Base-by-base conservation (phyloP, 2,797 vertebrate species). In the Parauchenoglanis punctatus region DNA sequence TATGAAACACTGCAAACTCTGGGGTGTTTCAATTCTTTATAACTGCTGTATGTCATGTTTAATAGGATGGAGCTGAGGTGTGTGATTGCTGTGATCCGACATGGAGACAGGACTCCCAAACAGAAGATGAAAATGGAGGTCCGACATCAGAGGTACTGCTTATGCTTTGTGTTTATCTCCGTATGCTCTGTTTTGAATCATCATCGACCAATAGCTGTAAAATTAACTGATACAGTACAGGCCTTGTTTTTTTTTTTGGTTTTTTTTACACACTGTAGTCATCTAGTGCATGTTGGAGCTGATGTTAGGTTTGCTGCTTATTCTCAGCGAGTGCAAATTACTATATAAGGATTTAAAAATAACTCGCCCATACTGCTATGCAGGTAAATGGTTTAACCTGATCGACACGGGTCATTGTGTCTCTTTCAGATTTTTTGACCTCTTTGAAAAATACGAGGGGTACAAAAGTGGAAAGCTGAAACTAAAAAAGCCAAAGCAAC, bases 41-140 rank as follows among this genome's bases (percentile, higher is more conserved):
- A 17, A 76, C 20, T 73, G 4, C 49, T 85, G 4, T 52, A 15
- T 83, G 11, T 88, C 17, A 20, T 72, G 44, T 84, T 78, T 81
- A 52, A 58, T 81, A 97, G 97, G 97, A 97, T 97, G 97, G 97
- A 97, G 89, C 94, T 97, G 73, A 95, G 97, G 40, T 97, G 97
- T 93, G 97, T 97, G 65, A 97, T 97, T 88, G 97, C 97, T 88
- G 97, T 97, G 84, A 97, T 97, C 92, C 96, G 97, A 73, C 97
- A 97, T 67, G 97, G 97, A 49, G 97, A 97, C 93, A 92, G 97
- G 89, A 97, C 97, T 83, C 97, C 97, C 86, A 97, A 97, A 87
- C 97, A 97, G 90, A 97, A 97, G 93, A 97, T 97, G 97, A 97
- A 97, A 94, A 97, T 97, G 97, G 97, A 97, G 95, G 97, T 97